Evolutionary conservation across 2,113 vertebrate species (phyloP), one percentile per base, ranked within the genome.

Genomic region (Ophthalmolycus amberensis): DNA sequence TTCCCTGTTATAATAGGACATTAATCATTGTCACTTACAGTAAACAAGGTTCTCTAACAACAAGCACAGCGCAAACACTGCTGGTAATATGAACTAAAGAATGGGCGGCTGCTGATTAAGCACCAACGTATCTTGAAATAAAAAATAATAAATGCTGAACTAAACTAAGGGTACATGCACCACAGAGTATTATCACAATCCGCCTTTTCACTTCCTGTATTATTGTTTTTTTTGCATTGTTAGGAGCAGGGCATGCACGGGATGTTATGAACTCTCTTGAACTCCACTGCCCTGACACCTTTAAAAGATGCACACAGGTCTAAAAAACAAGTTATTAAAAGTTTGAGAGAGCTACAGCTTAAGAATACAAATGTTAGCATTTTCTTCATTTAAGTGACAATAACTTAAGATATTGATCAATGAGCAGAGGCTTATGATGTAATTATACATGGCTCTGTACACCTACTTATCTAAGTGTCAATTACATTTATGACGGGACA

Each of bases 211-310:
- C 6, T 37, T 38, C 29, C 22, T 48, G 4, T 7, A 42, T 37
- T 46, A 15, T 11, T 32, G 5, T 40, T 75, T 38, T 46, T 34
- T 34, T 34, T 34, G 0, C 6, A 60, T 40, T 34, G 29, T 66
- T 25, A 42, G 34, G 66, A 58, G 50, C 22, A 56, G n/a, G 38
- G 18, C 58, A 66, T 72, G 29, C 42, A 52, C 14, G 9, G 9
- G 15, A 46, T 32, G 64, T 11, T n/a, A 69, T 60, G 8, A 58
- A 79, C 38, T 71, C 27, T 65, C n/a, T 58, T n/a, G 62, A 60
- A 60, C 27, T 48, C 20, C 10, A 56, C 34, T 59, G 64, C 9
- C 11, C 20, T 44, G 14, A 37, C 18, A 60, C 44, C 40, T 25
- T 60, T 38, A 50, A 14, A 34, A 70, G 54, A 70, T 14, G 29